Conservation (phyloP, 2,888 invertebrate genomes). For the Mythimna ferrago region DNA sequence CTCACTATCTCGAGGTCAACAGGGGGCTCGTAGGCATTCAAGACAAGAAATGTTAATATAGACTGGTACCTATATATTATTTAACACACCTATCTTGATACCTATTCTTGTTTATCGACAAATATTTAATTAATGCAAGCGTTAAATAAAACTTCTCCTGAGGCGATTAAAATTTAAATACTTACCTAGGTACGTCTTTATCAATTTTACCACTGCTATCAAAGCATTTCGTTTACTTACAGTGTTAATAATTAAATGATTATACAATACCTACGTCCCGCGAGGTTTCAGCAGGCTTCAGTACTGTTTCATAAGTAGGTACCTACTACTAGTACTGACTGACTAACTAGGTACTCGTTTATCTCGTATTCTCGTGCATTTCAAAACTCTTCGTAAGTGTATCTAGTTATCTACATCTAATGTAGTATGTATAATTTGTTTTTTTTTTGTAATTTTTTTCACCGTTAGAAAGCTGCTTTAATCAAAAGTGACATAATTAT, state of each 20-base stretch:
- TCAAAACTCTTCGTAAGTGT: too few relatives aligned
- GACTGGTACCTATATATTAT: not conserved
- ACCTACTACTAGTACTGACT: too few relatives aligned
- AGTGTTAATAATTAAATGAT: not conserved
- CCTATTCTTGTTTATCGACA: constrained; percentile 17
- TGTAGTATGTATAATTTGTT: too few relatives aligned
- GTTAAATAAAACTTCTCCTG: not conserved
- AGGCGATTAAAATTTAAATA: too few relatives aligned
- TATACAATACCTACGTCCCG: not conserved
- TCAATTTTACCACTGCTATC: not conserved
- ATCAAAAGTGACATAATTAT: too few relatives aligned
- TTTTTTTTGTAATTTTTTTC: too few relatives aligned
- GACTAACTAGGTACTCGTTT: too few relatives aligned
- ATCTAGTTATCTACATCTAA: too few relatives aligned
- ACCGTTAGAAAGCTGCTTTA: too few relatives aligned
- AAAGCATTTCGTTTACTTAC: too few relatives aligned
- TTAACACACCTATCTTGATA: constrained; percentile 12
- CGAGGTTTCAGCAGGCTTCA: not conserved
- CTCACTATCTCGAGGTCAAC: constrained; percentile 75
- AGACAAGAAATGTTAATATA: constrained; percentile 32
- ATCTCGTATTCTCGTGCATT: too few relatives aligned
- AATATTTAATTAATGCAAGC: not conserved
- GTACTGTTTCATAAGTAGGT: too few relatives aligned
- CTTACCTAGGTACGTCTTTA: not conserved
- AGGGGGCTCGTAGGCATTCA: constrained; percentile 48